A percentile compares a stretch with the other conserved stretches of the same genome.
Evolutionary conservation across 2,113 vertebrate genomes (phyloP).

Genomic region (Prinia subflava): DNA sequence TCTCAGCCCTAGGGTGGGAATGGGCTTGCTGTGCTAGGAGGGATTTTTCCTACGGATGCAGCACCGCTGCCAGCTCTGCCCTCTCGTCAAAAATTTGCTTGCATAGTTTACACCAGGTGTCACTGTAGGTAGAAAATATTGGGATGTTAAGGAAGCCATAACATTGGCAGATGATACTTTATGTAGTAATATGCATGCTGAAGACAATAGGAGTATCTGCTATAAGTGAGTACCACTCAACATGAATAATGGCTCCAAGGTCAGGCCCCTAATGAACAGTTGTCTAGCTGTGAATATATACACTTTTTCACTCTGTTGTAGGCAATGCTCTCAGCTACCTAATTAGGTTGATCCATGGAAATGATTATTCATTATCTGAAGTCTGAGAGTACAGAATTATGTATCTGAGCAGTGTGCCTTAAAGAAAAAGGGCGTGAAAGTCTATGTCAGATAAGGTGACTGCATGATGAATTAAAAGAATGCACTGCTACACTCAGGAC

Average conservation of each 20-base stretch:
- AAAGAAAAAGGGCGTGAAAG: background rate
- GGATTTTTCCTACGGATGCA: background rate
- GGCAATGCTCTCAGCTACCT: slow-evolving; percentile 11
- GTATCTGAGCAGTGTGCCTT: background rate
- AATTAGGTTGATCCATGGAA: slow-evolving; percentile 43
- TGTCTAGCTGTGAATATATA: slow-evolving; percentile 41
- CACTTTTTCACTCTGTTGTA: slow-evolving; percentile 16
- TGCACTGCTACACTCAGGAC: background rate
- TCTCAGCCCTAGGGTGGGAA: background rate
- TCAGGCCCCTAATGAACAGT: slow-evolving; percentile 52
- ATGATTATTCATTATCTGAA: slow-evolving; percentile 54
- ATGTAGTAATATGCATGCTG: background rate
- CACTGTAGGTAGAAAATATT: slow-evolving; percentile 31
- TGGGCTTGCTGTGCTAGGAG: background rate
- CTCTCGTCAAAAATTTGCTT: background rate
- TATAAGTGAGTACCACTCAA: slow-evolving; percentile 17
- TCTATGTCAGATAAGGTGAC: background rate
- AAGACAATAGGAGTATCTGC: slow-evolving; percentile 31
- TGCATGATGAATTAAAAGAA: background rate
- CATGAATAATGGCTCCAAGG: slow-evolving; percentile 46
- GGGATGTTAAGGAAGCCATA: slow-evolving; percentile 41
- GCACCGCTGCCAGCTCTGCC: background rate
- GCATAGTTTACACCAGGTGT: slow-evolving; percentile 28
- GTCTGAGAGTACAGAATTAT: background rate
- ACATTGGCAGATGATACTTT: slow-evolving; percentile 41